Conservation (phyloP, 2,797 vertebrate genomes). For the Heliangelus exortis region DNA sequence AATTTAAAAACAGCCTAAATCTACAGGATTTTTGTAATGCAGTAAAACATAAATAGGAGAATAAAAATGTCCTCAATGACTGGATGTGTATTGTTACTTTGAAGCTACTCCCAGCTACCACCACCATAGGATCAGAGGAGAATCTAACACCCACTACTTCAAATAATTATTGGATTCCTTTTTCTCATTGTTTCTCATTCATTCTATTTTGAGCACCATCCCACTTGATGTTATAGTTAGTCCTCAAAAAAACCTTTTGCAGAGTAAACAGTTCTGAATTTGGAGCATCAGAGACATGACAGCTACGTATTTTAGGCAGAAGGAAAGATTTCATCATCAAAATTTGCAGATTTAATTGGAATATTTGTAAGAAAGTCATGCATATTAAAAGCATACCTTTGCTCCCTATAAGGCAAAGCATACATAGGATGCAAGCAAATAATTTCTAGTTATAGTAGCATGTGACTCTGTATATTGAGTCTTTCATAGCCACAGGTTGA, state of each 20-base stretch:
- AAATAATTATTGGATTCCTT: conserved; percentile 82
- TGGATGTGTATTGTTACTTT: conserved; percentile 81
- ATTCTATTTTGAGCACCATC: conserved; percentile 75
- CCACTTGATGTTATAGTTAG: conserved; percentile 83
- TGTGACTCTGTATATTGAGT: not conserved
- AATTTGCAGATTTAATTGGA: not conserved
- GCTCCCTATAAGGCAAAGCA: not conserved
- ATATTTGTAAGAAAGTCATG: not conserved
- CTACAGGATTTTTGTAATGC: conserved; percentile 86
- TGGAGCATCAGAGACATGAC: conserved; percentile 54
- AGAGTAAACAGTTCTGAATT: conserved; percentile 68
- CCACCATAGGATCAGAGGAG: conserved; percentile 78
- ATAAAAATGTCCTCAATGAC: conserved; percentile 80
- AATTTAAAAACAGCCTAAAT: conserved; percentile 88
- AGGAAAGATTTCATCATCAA: conserved; percentile 21
- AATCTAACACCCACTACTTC: conserved; percentile 78
- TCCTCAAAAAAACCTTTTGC: conserved; percentile 73
- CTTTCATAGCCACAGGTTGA: not conserved
- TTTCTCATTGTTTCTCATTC: conserved; percentile 80
- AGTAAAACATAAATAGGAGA: conserved; percentile 85
- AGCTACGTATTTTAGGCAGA: conserved; percentile 19
- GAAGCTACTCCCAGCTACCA: conserved; percentile 78
- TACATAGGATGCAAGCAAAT: not conserved
- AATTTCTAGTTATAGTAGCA: not conserved
- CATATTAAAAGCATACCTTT: not conserved